Base-by-base conservation (phyloP, 2,888 invertebrate genomes). In the Brachycybe producta region DNA sequence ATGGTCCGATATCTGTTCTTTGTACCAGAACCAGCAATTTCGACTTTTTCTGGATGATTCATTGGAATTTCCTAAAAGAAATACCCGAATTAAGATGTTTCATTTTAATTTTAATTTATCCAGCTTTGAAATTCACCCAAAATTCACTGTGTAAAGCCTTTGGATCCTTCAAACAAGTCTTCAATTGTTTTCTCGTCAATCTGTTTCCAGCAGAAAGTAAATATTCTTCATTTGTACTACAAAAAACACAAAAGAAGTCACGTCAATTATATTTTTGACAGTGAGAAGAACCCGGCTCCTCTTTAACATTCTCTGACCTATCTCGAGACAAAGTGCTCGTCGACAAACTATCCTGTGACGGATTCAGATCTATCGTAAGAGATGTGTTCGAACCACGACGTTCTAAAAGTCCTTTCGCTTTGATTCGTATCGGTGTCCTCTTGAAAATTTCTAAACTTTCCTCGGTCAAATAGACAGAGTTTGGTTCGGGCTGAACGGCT, bases 301-400 rank as follows among this genome's bases (percentile, higher is more conserved):
- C n/a, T n/a, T n/a, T n/a, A n/a, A n/a, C n/a, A n/a, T 32, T 21
- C 13, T 39, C 27, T 30, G 28, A 51, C 51, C 44, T 53, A 7
- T 53, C 49, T 19, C 53, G 30, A 23, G 53, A 50, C 19, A 50
- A 46, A 19, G 43, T 51, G 28, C 39, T 46, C 57, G 46, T 59
- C 56, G 30, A 51, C 56, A 41, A 58, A 54, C 19, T 76, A 52
- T 78, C 75, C 1, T 74, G 75, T 47, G 75, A 74, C 0, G 77
- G 75, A 52, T 73, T 72, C 38, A 87, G 73, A 62, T 86, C 86
- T 49, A 92, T 76, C 1, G 90, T 90, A 2, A 92, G 70, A 50
- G 88, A 88, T 0, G 90, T 87, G 63, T 87, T 91, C 1, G 90
- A 91, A 45, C 90, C 90, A 48, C 92, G 73, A 24, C 92, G 55